Evolutionary conservation across 2,113 vertebrate genomes (phyloP).

Genomic region (Cololabis saira): DNA sequence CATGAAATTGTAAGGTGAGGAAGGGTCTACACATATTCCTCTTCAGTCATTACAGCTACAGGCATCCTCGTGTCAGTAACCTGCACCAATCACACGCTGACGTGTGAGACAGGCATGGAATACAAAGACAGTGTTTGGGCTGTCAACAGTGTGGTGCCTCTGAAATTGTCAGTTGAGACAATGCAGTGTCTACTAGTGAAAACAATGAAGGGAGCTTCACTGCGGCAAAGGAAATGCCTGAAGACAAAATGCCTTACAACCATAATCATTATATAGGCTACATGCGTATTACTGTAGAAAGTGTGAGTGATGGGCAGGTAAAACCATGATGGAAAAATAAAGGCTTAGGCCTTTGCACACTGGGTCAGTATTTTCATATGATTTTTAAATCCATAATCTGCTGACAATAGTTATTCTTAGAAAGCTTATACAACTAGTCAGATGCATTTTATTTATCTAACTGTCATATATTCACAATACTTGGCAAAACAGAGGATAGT

Average conservation of each 20-base stretch:
- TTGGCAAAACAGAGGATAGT: too few species aligned
- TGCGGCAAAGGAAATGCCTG: constrained; percentile 32
- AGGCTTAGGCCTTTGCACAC: background rate
- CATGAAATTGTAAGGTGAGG: constrained; percentile 40
- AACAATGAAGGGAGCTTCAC: constrained; percentile 46
- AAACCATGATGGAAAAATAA: background rate
- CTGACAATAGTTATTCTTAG: too few species aligned
- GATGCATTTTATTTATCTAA: too few species aligned
- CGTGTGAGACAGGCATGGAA: constrained; percentile 49
- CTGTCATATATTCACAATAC: too few species aligned
- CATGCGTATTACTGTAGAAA: background rate
- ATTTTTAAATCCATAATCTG: too few species aligned
- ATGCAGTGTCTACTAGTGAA: constrained; percentile 38
- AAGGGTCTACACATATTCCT: constrained; percentile 55
- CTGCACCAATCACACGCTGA: constrained; percentile 60
- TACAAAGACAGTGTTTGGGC: constrained; percentile 64
- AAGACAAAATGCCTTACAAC: constrained; percentile 17
- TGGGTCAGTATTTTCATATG: background rate
- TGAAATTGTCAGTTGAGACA: constrained; percentile 56
- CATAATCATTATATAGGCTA: constrained; percentile 38
- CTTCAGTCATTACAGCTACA: constrained; percentile 57
- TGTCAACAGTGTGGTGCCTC: constrained; percentile 62
- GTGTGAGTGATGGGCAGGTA: background rate
- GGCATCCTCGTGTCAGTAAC: constrained; percentile 68
- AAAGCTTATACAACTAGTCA: too few species aligned